phyloP scores from a whole-genome alignment of 2,797 vertebrate genomes.

The Dallia pectoralis region DNA sequence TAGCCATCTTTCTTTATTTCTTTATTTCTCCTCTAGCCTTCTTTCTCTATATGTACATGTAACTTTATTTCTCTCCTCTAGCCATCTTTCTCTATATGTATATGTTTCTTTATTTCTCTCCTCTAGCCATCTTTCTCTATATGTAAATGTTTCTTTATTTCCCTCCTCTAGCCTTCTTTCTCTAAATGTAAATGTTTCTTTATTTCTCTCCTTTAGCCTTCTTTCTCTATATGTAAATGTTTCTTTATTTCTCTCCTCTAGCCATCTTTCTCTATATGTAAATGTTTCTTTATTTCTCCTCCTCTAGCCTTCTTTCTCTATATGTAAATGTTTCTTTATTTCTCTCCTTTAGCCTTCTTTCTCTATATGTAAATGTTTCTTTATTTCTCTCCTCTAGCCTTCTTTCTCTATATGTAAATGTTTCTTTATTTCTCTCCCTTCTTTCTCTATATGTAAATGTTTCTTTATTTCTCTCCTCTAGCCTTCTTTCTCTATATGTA shows the following conservation, averaged over 20 bases:
- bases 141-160: too few relatives aligned
- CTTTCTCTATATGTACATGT: not conserved
- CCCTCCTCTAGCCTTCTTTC: too few relatives aligned
- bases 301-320: not conserved
- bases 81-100: not conserved
- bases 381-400: too few relatives aligned
- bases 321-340: not conserved
- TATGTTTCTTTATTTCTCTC: not conserved
- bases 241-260: conserved; percentile 24
- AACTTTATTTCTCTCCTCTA: not conserved
- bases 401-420: not conserved
- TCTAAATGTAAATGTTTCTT: not conserved
- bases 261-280: not conserved
- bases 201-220: not conserved
- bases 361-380: conserved; percentile 18
- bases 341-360: not conserved
- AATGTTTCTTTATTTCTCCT: not conserved
- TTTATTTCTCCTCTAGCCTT: conserved; percentile 18
- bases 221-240: conserved; percentile 21
- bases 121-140: too few relatives aligned
- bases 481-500: not conserved
- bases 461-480: conserved; percentile 24
- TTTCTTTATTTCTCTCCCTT: not conserved
- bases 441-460: conserved; percentile 21
- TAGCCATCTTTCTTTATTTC: too few relatives aligned